Evolutionary conservation across 2,888 invertebrate genomes (phyloP), one percentile per base, ranked within the genome.

Genomic region (Meloe dianella): DNA sequence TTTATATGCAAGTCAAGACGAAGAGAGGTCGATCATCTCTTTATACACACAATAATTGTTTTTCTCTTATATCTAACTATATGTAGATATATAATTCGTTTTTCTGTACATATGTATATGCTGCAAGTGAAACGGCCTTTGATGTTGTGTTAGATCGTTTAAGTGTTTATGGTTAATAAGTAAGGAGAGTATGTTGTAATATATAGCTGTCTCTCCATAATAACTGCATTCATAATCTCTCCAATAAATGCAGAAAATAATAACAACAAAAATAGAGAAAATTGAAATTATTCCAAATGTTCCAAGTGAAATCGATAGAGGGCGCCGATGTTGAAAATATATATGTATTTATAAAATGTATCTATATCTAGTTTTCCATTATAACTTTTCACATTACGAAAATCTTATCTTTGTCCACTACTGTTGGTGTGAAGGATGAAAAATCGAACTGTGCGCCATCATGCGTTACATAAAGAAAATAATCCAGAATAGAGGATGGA

Each of bases 401-500:
- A 32, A 32, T 32, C 32, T 10, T 7, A 32, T 32, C 32, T 32
- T 32, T n/a, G 51, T 51, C 51, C 24, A 51, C 22, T 41, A 4
- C n/a, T 51, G 3, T 22, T 47, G 20, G 47, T 20, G 47, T 20
- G 20, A 22, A 12, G 24, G 3, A 51, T 51, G 51, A 51, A 24
- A 51, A 22, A 51, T 51, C 51, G 24, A 51, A 51, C 24, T 51
- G 1, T 22, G 35, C 38, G 35, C 58, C 60, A 59, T 63, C 68
- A 64, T 66, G 68, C 67, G 70, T 71, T 71, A 78, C 74, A 74
- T 72, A 77, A 75, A 75, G 74, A 75, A 51, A 75, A 76, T 79
- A 78, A 78, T 78, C 77, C 75, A 76, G 75, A 77, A 76, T 73
- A 77, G 77, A 74, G 77, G 73, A 75, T 77, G 76, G 77, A 79